Conservation (phyloP, 2,113 vertebrate genomes). For the Notiomystis cincta region DNA sequence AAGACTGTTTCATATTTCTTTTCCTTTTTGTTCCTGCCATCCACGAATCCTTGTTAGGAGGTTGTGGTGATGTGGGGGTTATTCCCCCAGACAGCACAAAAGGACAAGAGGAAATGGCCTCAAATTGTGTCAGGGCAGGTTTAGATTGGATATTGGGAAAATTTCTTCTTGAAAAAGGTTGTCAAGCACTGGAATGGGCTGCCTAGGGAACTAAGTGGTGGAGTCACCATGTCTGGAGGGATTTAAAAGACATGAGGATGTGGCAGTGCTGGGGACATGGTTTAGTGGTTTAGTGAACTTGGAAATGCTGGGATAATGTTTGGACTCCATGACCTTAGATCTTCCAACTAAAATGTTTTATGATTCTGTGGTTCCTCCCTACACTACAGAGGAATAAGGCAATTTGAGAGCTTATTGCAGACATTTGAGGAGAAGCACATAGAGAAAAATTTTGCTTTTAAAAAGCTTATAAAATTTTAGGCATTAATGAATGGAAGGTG, state of each 20-base stretch:
- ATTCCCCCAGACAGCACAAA: background rate
- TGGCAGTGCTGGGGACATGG: background rate
- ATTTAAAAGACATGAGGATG: background rate
- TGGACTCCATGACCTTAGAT: rapidly evolving
- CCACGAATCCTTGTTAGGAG: background rate
- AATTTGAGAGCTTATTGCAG: background rate
- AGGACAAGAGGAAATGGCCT: background rate
- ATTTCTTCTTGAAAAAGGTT: background rate
- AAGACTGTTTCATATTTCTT: background rate
- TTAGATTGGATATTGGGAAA: background rate
- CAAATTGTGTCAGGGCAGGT: background rate
- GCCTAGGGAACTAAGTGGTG: background rate
- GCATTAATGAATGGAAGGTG: background rate
- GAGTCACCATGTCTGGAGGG: background rate
- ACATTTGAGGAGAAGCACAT: background rate
- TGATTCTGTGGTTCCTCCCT: background rate
- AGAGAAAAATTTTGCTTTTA: background rate
- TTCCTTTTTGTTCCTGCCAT: background rate
- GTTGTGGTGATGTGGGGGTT: background rate
- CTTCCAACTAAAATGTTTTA: background rate
- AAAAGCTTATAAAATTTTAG: background rate
- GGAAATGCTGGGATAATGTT: background rate
- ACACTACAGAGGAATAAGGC: background rate
- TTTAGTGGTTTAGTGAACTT: background rate
- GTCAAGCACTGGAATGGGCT: background rate